Conservation (phyloP, 2,113 vertebrate species). For the Camelus dromedarius region DNA sequence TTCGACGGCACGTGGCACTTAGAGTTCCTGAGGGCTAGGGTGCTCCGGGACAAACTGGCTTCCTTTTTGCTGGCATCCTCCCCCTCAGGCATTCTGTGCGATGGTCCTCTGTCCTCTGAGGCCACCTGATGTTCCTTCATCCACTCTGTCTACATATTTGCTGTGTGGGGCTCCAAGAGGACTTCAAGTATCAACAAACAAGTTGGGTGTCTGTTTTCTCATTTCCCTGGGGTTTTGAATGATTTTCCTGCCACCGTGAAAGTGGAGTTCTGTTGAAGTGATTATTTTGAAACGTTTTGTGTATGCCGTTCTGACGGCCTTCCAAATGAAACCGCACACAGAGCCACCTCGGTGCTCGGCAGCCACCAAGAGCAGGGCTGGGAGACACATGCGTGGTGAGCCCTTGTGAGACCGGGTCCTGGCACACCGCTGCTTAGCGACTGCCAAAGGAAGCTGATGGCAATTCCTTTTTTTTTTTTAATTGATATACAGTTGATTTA, state of each 20-base stretch:
- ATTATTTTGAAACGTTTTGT: neutral
- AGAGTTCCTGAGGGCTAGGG: neutral
- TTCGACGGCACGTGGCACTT: accelerated
- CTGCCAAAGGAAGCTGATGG: neutral
- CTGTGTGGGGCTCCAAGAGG: neutral
- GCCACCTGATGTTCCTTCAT: neutral
- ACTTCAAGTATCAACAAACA: neutral
- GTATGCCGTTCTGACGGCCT: neutral
- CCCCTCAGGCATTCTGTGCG: too few species aligned
- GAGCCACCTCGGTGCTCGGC: neutral
- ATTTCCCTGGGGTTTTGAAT: neutral
- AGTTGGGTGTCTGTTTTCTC: neutral
- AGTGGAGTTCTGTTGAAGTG: neutral
- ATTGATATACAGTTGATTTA: too few species aligned
- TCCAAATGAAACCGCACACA: neutral
- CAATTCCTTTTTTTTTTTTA: too few species aligned
- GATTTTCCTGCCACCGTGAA: neutral
- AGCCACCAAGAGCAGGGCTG: accelerated
- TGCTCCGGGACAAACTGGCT: neutral
- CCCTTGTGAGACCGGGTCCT: neutral
- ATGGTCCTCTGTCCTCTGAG: neutral
- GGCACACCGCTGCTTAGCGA: neutral
- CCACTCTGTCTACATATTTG: neutral
- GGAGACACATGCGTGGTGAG: accelerated
- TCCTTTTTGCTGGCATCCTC: neutral